Evolutionary conservation across 2,797 vertebrate genomes (phyloP).

Genomic region (Netta rufina): DNA sequence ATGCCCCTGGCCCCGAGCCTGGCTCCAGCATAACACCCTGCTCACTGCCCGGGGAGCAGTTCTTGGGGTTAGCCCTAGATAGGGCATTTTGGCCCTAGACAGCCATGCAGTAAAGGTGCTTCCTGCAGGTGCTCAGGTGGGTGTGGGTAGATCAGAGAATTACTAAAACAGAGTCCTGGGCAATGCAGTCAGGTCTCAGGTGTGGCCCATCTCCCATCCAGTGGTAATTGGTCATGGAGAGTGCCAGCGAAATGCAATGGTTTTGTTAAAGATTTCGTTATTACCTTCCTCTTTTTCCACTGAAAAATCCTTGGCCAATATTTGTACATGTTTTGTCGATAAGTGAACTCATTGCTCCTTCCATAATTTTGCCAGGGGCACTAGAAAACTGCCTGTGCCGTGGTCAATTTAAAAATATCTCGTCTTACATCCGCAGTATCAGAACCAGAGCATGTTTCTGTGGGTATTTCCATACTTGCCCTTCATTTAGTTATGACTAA

Average conservation of each 20-base stretch:
- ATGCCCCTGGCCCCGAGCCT: too few relatives aligned
- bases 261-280: background rate
- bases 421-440: background rate
- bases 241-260: background rate
- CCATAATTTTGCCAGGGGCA: background rate
- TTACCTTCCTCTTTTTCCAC: background rate
- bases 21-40: too few relatives aligned
- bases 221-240: accelerated
- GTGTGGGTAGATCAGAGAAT: background rate
- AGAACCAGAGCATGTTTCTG: background rate
- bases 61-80: too few relatives aligned
- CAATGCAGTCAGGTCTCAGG: background rate
- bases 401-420: background rate
- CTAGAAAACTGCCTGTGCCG: accelerated
- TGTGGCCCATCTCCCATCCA: too few relatives aligned
- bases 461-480: background rate
- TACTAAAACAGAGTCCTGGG: accelerated
- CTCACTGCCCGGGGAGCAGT: too few relatives aligned
- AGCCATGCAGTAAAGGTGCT: background rate
- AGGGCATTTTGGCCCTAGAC: background rate
- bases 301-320: background rate
- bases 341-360: background rate
- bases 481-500: background rate
- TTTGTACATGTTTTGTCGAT: background rate
- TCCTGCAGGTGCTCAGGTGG: accelerated